These are phyloP conservation scores for Etheostoma perlongum DNA, from an alignment of 2,797 vertebrate genomes.

Conservation along the genomic window DNA sequence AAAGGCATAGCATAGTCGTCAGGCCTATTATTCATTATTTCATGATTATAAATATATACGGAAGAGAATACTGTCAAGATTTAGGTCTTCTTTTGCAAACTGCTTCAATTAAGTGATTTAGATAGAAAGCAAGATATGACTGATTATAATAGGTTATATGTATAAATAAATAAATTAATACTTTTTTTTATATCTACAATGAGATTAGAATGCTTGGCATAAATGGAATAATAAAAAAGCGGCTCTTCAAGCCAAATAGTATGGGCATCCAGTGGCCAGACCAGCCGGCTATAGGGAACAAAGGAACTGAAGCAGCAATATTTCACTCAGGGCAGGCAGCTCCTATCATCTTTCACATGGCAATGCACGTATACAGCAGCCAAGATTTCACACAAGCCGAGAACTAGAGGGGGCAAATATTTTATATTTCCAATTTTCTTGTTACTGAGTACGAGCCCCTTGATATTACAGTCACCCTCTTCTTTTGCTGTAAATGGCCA, in stretches of 20 bases:
- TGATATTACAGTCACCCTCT: conserved; percentile 12
- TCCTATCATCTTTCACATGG: conserved; percentile 71
- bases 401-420: conserved; percentile 25
- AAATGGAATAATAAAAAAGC: conserved; percentile 42
- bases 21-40: not conserved
- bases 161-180: too few relatives aligned
- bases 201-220: conserved; percentile 27
- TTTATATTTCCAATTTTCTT: conserved; percentile 45
- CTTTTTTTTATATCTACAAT: conserved; percentile 22
- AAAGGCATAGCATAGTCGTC: not conserved
- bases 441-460: conserved; percentile 3
- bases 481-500: conserved; percentile 12
- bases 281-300: conserved; percentile 61
- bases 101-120: not conserved
- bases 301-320: conserved; percentile 69
- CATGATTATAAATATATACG: not conserved
- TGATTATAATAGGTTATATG: not conserved
- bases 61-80: not conserved
- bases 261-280: conserved; percentile 49
- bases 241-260: conserved; percentile 38
- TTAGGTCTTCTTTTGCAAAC: conserved; percentile 5
- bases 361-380: conserved; percentile 47
- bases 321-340: conserved; percentile 56
- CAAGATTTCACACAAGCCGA: conserved; percentile 44
- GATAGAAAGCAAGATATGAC: not conserved